Evolutionary conservation across 2,113 vertebrate species (phyloP).

Genomic region (Solenodon paradoxus): DNA sequence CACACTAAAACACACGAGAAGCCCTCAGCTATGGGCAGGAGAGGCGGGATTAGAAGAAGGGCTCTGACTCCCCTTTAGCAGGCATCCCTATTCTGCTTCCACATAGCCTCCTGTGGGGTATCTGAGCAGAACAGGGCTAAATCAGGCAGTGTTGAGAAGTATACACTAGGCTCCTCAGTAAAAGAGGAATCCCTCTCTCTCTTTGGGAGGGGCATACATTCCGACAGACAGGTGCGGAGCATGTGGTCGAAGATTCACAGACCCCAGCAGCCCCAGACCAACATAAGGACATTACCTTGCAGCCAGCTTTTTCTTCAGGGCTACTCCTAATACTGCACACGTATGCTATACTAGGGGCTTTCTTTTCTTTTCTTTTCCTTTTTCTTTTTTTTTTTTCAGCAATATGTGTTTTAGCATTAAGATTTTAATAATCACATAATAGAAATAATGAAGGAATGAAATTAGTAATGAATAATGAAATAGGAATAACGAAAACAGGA

Average conservation of each 20-base stretch:
- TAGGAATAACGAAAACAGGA: no score
- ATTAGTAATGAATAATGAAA: no score
- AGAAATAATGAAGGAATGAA: constrained; percentile 36
- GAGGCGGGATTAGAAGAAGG: accelerated
- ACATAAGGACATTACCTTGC: background rate
- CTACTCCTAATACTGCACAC: background rate
- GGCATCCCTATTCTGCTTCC: background rate
- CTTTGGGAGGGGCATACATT: background rate
- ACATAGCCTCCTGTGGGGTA: background rate
- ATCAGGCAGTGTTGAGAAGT: accelerated
- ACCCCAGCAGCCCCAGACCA: background rate
- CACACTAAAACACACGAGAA: background rate
- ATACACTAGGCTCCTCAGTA: background rate
- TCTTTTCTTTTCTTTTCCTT: no score
- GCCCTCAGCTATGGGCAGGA: background rate
- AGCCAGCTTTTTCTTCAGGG: background rate
- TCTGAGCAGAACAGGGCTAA: background rate
- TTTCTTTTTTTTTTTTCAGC: background rate
- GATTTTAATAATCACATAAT: background rate
- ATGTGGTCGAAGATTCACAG: background rate
- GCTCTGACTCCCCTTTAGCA: background rate
- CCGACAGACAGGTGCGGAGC: background rate
- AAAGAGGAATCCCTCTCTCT: background rate
- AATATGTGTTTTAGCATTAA: background rate
- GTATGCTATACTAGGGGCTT: background rate